Conservation (phyloP, 2,888 invertebrate genomes). For the Dolomedes plantarius region DNA sequence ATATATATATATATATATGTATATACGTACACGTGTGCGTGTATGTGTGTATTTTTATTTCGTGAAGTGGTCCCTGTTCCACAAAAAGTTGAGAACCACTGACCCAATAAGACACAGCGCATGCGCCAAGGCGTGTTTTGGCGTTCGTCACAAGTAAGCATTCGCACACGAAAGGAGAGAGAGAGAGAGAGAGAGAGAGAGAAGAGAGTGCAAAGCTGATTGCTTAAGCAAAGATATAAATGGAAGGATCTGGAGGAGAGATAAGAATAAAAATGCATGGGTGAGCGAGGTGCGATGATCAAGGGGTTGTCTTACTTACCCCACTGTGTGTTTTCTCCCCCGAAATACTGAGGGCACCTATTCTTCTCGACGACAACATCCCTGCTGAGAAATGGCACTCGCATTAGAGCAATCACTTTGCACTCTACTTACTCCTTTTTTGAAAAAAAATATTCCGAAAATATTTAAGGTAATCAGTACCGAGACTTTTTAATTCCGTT, state of each 20-base stretch:
- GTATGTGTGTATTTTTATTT: no score
- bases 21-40: no score
- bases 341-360: constrained; percentile 63
- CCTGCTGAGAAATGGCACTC: constrained; percentile 63
- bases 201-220: constrained; percentile 71
- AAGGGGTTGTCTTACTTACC: constrained; percentile 53
- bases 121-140: constrained; percentile 7
- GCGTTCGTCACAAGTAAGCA: not conserved
- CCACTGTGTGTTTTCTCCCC: constrained; percentile 25
- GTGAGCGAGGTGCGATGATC: constrained; percentile 54
- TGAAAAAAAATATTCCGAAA: no score
- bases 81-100: no score
- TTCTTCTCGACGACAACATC: constrained; percentile 66
- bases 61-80: no score
- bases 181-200: constrained; percentile 47
- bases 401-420: constrained; percentile 60
- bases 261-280: constrained; percentile 43
- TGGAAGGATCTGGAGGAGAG: constrained; percentile 39
- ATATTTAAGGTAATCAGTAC: no score
- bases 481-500: no score
- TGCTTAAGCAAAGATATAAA: constrained; percentile 46
- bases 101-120: no score
- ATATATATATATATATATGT: no score
- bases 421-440: constrained; percentile 56
- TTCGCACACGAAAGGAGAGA: constrained; percentile 9